Percentiles rank a stretch among this genome's conserved stretches.
These are phyloP conservation scores for Scaptomyza pallida DNA, from an alignment of 1,140 invertebrate species.

Conservation along the genomic window DNA sequence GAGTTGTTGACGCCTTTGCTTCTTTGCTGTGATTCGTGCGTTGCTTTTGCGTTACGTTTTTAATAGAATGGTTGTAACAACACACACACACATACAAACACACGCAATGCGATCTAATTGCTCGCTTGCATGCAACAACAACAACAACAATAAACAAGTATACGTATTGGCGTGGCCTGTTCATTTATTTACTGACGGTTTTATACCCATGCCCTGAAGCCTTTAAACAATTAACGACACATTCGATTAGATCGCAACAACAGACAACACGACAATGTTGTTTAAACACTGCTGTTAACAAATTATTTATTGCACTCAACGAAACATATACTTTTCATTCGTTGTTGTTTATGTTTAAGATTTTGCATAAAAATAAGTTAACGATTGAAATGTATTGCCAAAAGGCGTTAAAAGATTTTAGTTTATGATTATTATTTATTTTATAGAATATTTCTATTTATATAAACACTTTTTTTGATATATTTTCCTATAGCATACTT, in stretches of 20 bases:
- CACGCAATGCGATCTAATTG: conserved; percentile 63
- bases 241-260: conserved; percentile 35
- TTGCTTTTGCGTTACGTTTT: conserved; percentile 59
- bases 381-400: no score
- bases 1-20: conserved; percentile 49
- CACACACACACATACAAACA: conserved; percentile 16
- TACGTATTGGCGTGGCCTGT: conserved; percentile 21
- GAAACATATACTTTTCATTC: background rate
- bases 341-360: no score
- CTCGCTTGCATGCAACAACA: conserved; percentile 65
- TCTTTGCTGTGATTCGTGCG: conserved; percentile 73
- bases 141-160: conserved; percentile 40
- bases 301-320: conserved; percentile 1
- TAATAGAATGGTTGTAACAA: conserved; percentile 67
- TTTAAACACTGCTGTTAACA: conserved; percentile 1
- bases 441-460: no score
- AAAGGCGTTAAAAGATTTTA: no score
- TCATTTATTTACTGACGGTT: conserved; percentile 15
- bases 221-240: conserved; percentile 42
- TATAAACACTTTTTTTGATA: background rate
- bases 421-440: no score
- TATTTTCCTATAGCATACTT: conserved; percentile 33
- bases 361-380: no score
- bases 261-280: conserved; percentile 1
- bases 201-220: conserved; percentile 46